Conservation (phyloP, 2,113 vertebrate genomes). For the Sinocyclocheilus anshuiensis region DNA sequence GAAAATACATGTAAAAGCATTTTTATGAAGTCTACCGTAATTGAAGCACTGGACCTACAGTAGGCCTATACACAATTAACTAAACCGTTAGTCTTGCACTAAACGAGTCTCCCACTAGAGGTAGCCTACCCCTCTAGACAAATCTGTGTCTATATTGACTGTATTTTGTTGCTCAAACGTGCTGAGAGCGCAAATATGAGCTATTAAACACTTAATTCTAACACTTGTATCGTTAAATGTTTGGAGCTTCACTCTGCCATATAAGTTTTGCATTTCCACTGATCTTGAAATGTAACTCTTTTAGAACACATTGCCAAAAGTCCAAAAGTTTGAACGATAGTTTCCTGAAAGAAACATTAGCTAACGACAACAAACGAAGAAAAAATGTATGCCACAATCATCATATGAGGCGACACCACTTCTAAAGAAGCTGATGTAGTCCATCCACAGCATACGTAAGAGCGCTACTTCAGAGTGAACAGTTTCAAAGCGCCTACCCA, state of each 20-base stretch:
- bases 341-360: background rate
- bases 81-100: background rate
- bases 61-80: background rate
- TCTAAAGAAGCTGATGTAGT: background rate
- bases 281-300: background rate
- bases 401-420: background rate
- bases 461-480: background rate
- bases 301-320: background rate
- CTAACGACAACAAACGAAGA: background rate
- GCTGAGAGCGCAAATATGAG: background rate
- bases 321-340: background rate
- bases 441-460: slow-evolving; percentile 25
- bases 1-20: background rate
- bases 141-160: background rate
- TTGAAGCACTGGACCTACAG: background rate
- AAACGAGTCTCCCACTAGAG: slow-evolving; percentile 23
- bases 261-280: background rate
- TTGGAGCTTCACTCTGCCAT: background rate
- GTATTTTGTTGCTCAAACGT: background rate
- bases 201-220: background rate
- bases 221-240: background rate
- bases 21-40: background rate
- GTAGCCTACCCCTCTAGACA: background rate
- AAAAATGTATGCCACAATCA: background rate
- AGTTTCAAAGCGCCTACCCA: slow-evolving; percentile 15